Conservation (phyloP, 2,888 invertebrate species). For the Andricus curvator region DNA sequence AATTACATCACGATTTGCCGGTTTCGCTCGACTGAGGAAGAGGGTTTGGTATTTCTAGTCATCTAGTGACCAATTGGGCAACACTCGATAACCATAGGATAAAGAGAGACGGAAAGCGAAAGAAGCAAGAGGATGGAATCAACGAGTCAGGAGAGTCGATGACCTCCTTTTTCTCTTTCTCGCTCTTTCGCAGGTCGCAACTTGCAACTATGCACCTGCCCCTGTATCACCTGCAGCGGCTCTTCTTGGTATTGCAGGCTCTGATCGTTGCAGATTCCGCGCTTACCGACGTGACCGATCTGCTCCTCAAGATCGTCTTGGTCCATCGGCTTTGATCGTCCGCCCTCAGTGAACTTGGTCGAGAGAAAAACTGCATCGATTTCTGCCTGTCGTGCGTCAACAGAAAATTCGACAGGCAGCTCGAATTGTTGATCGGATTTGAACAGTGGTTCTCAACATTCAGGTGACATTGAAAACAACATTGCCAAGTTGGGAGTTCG, state of each 20-base stretch:
- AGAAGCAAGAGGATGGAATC: conserved; percentile 44
- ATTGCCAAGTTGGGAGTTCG: neutral
- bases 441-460: conserved; percentile 14
- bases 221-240: conserved; percentile 44
- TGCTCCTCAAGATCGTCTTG: conserved; percentile 5
- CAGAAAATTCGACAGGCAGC: conserved; percentile 33
- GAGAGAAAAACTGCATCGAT: conserved; percentile 18
- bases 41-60: conserved; percentile 34
- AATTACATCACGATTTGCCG: conserved; percentile 47
- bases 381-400: conserved; percentile 30
- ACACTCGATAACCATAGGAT: conserved; percentile 40
- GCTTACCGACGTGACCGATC: conserved; percentile 20
- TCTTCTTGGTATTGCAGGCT: conserved; percentile 30
- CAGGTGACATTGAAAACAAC: neutral
- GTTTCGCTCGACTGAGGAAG: conserved; percentile 32
- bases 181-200: conserved; percentile 43
- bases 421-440: conserved; percentile 24
- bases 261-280: conserved; percentile 27
- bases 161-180: conserved; percentile 56
- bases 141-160: conserved; percentile 47
- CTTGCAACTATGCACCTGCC: conserved; percentile 48
- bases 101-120: conserved; percentile 24
- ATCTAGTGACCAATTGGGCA: conserved; percentile 46
- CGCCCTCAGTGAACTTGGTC: conserved; percentile 3
- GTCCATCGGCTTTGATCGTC: conserved; percentile 4